Evolutionary conservation across 2,113 vertebrate species (phyloP).

Genomic region (Shinisaurus crocodilurus): DNA sequence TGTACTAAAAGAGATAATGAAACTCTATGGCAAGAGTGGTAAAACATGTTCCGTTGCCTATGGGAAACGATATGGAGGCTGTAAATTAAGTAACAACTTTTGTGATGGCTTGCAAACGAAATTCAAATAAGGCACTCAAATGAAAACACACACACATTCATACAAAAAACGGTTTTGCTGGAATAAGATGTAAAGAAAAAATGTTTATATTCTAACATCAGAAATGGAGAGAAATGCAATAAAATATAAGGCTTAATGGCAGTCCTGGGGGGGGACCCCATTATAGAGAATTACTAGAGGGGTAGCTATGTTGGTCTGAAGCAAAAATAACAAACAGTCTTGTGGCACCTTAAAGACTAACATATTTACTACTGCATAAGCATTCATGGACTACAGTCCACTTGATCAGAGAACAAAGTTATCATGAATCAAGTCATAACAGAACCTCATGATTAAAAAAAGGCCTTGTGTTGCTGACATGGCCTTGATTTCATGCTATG

Average conservation of each 20-base stretch:
- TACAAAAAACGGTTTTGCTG: neutral
- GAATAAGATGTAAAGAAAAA: neutral
- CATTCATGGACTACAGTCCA: too few relatives aligned
- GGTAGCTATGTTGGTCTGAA: too few relatives aligned
- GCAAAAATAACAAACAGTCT: too few relatives aligned
- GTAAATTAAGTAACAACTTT: slow-evolving; percentile 49
- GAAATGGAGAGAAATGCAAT: neutral
- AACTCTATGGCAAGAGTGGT: neutral
- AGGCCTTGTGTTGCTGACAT: neutral
- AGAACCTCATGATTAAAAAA: neutral
- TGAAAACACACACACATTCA: neutral
- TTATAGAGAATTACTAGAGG: neutral
- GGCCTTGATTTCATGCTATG: neutral
- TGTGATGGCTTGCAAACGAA: slow-evolving; percentile 31
- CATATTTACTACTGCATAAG: too few relatives aligned
- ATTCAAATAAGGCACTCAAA: slow-evolving; percentile 19
- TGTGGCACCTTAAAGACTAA: too few relatives aligned
- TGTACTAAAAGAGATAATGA: slow-evolving; percentile 29
- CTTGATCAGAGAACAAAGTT: neutral
- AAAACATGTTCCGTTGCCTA: slow-evolving; percentile 7
- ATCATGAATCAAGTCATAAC: neutral
- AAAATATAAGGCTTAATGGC: neutral
- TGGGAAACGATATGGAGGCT: neutral
- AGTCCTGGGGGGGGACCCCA: neutral
- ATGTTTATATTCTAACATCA: neutral